Percentiles rank a stretch among this genome's conserved stretches.
Evolutionary conservation across 2,888 invertebrate genomes (phyloP).

Genomic region (Nephrotoma guestfalica): DNA sequence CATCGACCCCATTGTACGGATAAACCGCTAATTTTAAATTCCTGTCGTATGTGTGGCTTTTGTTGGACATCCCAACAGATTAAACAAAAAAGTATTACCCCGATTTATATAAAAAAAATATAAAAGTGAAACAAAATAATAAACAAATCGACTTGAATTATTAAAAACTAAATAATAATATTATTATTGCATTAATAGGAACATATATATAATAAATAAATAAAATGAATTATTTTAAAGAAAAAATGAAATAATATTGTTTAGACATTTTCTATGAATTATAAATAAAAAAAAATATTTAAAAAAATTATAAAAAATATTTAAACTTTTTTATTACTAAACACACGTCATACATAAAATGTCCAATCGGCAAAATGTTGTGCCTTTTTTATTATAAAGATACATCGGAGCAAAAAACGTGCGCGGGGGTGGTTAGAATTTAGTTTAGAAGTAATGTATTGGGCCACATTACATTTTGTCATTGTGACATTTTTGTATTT

Average conservation of each 20-base stretch:
- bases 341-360: conserved; percentile 9
- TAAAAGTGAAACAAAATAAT: background rate
- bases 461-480: background rate
- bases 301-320: conserved; percentile 10
- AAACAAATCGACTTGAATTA: background rate
- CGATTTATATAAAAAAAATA: background rate
- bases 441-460: background rate
- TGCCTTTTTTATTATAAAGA: conserved; percentile 7
- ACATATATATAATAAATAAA: background rate
- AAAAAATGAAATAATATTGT: background rate
- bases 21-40: background rate
- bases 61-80: background rate
- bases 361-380: conserved; percentile 14
- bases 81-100: background rate
- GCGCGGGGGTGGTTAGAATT: background rate
- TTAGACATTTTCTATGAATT: conserved; percentile 3
- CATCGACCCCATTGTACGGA: background rate
- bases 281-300: conserved; percentile 10
- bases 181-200: background rate
- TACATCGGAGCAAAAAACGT: background rate
- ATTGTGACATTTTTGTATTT: background rate
- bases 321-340: conserved; percentile 1
- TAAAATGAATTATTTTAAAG: background rate
- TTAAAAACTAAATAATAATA: background rate
- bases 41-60: background rate